Evolutionary conservation across 1,140 invertebrate species (phyloP).

Genomic region (Trachymyrmex cornetzi): DNA sequence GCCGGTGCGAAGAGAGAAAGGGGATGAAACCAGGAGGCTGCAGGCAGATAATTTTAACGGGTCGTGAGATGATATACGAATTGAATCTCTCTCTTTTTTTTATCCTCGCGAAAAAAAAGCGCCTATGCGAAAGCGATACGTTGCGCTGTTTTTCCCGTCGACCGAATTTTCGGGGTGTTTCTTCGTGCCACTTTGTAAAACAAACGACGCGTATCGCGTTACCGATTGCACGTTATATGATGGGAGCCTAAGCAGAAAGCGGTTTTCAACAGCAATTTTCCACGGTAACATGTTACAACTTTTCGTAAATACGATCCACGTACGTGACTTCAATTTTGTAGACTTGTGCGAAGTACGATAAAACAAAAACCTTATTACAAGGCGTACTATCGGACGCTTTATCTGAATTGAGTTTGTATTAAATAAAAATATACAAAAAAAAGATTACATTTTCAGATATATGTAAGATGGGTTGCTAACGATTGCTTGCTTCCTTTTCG

Average conservation of each 20-base stretch:
- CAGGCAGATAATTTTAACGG: conserved; percentile 64
- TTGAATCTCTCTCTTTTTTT: conserved; percentile 35
- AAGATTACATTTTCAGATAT: not conserved
- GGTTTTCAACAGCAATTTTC: conserved; percentile 42
- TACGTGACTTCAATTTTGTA: conserved; percentile 28
- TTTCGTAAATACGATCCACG: conserved; percentile 32
- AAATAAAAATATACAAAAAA: conserved; percentile 2
- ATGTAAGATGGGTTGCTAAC: not conserved
- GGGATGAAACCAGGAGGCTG: not conserved
- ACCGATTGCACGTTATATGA: conserved; percentile 30
- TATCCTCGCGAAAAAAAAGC: not conserved
- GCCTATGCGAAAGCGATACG: conserved; percentile 20
- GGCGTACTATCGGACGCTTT: not conserved
- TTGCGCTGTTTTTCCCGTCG: conserved; percentile 41
- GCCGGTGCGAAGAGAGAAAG: not conserved
- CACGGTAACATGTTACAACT: conserved; percentile 36
- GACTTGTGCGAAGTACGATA: not conserved
- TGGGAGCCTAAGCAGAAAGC: conserved; percentile 1
- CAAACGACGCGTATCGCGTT: conserved; percentile 38
- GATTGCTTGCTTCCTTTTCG: not conserved
- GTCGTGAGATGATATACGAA: conserved; percentile 64
- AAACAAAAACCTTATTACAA: conserved; percentile 28
- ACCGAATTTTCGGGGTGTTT: conserved; percentile 35
- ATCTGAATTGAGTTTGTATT: conserved; percentile 1
- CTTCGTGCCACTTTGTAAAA: not conserved